These are phyloP conservation scores for Aplodontia rufa DNA, from an alignment of 2,113 vertebrate species.

Conservation along the genomic window DNA sequence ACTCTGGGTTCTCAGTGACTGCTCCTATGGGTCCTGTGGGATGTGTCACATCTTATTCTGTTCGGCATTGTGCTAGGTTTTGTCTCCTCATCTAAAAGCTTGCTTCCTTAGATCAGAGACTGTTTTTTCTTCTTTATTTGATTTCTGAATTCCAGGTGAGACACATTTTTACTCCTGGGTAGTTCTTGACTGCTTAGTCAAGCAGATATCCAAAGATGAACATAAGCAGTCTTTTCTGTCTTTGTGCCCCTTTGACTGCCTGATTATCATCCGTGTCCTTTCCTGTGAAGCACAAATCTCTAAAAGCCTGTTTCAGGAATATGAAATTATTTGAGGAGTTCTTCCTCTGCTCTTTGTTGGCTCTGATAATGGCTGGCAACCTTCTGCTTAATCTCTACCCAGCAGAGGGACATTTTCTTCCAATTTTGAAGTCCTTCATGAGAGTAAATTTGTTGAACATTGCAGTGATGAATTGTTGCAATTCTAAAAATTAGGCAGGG, in stretches of 20 bases:
- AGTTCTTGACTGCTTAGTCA: background rate
- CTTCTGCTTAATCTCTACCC: background rate
- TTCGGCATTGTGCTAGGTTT: background rate
- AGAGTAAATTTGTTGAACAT: background rate
- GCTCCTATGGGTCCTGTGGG: background rate
- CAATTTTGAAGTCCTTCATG: background rate
- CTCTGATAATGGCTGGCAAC: background rate
- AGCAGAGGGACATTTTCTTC: background rate
- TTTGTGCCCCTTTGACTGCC: background rate
- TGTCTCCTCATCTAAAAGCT: background rate
- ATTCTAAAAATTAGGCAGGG: slow-evolving; percentile 12
- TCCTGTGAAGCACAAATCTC: background rate
- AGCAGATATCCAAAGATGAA: background rate
- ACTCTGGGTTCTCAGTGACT: background rate
- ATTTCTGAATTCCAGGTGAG: background rate
- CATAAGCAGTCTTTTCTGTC: background rate
- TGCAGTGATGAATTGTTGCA: background rate
- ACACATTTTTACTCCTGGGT: background rate
- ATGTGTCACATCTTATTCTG: background rate
- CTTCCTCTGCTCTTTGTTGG: background rate
- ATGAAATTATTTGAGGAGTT: background rate
- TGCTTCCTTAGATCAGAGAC: background rate
- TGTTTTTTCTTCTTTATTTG: background rate
- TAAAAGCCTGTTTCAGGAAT: background rate
- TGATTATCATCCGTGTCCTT: background rate